These are phyloP conservation scores for Stichopus chloronotus DNA, from an alignment of 35 echinoderm and acorn worm species.

Conservation along the genomic window DNA sequence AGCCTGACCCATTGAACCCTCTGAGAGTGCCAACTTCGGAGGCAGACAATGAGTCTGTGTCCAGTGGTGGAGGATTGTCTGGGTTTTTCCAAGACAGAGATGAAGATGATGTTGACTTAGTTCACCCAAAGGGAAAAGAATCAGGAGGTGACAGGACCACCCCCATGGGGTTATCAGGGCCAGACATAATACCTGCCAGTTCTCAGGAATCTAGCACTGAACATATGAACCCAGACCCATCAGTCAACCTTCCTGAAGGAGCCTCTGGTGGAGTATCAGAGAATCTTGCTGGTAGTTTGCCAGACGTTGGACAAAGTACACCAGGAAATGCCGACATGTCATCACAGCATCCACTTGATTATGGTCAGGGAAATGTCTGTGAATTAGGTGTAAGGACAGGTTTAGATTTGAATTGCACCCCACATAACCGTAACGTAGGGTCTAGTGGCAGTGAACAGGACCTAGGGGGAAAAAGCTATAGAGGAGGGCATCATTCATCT, in stretches of 20 bases:
- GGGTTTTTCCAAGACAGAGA: slow-evolving; percentile 70
- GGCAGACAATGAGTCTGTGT: slow-evolving; percentile 62
- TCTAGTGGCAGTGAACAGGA: background rate
- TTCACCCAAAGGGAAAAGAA: slow-evolving; percentile 63
- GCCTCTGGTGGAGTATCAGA: background rate
- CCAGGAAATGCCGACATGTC: slow-evolving; percentile 17
- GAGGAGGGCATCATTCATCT: background rate
- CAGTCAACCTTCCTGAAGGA: background rate
- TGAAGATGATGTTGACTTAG: slow-evolving; percentile 74
- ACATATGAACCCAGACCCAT: background rate
- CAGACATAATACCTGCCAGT: slow-evolving; percentile 40
- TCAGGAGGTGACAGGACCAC: slow-evolving; percentile 40
- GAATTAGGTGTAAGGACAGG: slow-evolving; percentile 20
- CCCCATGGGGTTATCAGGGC: slow-evolving; percentile 26
- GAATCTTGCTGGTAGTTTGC: background rate
- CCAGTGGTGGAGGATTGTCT: slow-evolving; percentile 64
- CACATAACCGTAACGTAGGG: background rate
- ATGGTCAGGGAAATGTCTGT: background rate
- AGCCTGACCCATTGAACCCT: background rate
- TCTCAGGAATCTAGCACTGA: slow-evolving; percentile 12
- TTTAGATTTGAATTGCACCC: slow-evolving; percentile 13
- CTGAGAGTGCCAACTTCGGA: background rate
- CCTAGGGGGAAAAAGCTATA: background rate
- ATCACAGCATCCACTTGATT: background rate
- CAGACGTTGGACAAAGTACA: slow-evolving; percentile 50